phyloP scores from a whole-genome alignment of 2,888 invertebrate species.

The Chrysina gloriosa region DNA sequence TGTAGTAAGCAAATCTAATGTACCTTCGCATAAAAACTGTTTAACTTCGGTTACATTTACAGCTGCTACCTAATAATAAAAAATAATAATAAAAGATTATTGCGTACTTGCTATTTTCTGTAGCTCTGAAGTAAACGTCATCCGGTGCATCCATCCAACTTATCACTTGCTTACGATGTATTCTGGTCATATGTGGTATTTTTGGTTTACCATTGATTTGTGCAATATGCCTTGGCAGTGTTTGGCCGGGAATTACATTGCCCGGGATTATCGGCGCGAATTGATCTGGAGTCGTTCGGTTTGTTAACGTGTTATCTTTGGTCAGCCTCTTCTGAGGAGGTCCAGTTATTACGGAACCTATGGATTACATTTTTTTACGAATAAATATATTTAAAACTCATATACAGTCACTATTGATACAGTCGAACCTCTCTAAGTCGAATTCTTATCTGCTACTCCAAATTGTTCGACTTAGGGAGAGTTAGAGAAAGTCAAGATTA shows the following conservation, averaged over 20 bases:
- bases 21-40: too few relatives aligned
- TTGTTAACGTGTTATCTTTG: constrained; percentile 67
- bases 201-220: constrained; percentile 88
- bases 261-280: constrained; percentile 78
- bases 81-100: neutral
- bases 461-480: too few relatives aligned
- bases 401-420: too few relatives aligned
- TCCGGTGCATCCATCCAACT: constrained; percentile 99
- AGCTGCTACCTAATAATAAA: neutral
- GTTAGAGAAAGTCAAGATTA: too few relatives aligned
- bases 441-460: too few relatives aligned
- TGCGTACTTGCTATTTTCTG: constrained; percentile 88
- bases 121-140: constrained; percentile 95
- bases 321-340: constrained; percentile 85
- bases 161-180: constrained; percentile 90
- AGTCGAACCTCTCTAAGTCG: too few relatives aligned
- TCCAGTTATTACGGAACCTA: constrained; percentile 62
- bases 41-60: too few relatives aligned
- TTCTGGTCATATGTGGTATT: constrained; percentile 81
- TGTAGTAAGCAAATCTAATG: too few relatives aligned
- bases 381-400: too few relatives aligned
- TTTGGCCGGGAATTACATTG: constrained; percentile 75
- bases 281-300: constrained; percentile 66
- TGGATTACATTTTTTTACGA: too few relatives aligned
- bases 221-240: constrained; percentile 76